phyloP scores from a whole-genome alignment of 1,140 invertebrate species.

The Hesperophylax magnus region DNA sequence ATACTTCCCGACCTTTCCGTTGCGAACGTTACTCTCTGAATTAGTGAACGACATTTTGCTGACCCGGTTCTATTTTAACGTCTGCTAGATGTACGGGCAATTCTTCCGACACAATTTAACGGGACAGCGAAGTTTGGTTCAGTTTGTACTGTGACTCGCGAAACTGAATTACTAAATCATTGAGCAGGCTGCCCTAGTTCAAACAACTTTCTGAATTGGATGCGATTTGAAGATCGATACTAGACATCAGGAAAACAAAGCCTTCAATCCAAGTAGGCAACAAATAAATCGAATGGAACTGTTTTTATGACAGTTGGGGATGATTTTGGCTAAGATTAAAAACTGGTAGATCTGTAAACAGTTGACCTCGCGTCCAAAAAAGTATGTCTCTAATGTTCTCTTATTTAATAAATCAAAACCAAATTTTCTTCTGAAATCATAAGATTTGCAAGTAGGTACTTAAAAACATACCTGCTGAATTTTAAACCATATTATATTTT shows the following conservation, averaged over 20 bases:
- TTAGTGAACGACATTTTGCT: constrained; percentile 29
- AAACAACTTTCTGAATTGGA: neutral
- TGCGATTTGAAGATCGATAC: neutral
- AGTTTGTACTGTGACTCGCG: neutral
- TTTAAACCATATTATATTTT: too few relatives aligned
- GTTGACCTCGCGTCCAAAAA: too few relatives aligned
- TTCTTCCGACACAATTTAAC: neutral
- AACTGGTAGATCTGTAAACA: too few relatives aligned
- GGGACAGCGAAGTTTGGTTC: neutral
- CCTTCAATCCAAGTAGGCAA: neutral
- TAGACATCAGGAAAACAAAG: neutral
- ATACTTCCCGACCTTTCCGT: constrained; percentile 31
- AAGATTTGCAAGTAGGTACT: too few relatives aligned
- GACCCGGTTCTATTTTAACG: constrained; percentile 30
- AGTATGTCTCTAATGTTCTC: too few relatives aligned
- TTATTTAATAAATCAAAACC: too few relatives aligned
- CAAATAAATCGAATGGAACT: too few relatives aligned
- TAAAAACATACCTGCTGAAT: too few relatives aligned
- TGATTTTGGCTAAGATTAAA: too few relatives aligned
- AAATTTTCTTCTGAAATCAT: too few relatives aligned
- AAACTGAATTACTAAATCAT: neutral
- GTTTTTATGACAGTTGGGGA: too few relatives aligned
- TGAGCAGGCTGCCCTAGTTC: neutral
- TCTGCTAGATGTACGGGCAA: neutral
- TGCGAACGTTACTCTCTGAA: constrained; percentile 7